Base-by-base conservation (phyloP, 2,113 vertebrate genomes). In the Brachyhypopomus occidentalis region DNA sequence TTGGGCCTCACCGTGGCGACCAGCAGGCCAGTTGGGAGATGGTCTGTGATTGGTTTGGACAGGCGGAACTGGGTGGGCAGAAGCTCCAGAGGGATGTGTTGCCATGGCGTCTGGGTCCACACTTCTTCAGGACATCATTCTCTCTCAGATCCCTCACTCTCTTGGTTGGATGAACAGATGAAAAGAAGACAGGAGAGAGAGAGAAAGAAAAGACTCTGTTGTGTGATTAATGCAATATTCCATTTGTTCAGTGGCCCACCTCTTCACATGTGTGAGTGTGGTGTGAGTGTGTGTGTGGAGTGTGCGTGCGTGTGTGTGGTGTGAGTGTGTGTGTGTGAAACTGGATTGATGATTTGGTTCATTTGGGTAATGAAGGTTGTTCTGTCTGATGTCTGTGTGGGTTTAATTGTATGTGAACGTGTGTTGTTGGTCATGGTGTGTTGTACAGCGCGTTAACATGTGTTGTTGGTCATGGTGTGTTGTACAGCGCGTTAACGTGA, bases 11-110 rank as follows among this genome's bases (percentile, higher is more conserved):
- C 45, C 12, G 11, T 52, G 45, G 45, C 12, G 12, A 52, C 62
- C 48, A 41, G 72, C 45, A 59, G 80, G 69, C 48, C 23, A 38
- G 38, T 38, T 70, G 2, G n/a, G 25, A 82, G 55, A 66, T 66
- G 30, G 38, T 20, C 56, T 69, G 22, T 27, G 60, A 73, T 74
- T 72, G 76, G 22, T 27, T 48, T 2, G 52, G 20, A 59, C 36
- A 2, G 36, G 78, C 19, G 30, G 64, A 38, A 34, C 34, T n/a
- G 0, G 9, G n/a, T 20, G 4, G n/a, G n/a, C n/a, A n/a, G n/a
- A n/a, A 19, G 25, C 45, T 45, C 58, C 11, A 66, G 52, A 55
- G 52, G 75, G 27, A 67, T 7, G 22, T 45, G 5, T 45, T 6
- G 6, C 41, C 9, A 17, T 23, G 34, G 6, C 3, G 23, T 63